Evolutionary conservation across 2,888 invertebrate genomes (phyloP).

Genomic region (Protonemura montana): DNA sequence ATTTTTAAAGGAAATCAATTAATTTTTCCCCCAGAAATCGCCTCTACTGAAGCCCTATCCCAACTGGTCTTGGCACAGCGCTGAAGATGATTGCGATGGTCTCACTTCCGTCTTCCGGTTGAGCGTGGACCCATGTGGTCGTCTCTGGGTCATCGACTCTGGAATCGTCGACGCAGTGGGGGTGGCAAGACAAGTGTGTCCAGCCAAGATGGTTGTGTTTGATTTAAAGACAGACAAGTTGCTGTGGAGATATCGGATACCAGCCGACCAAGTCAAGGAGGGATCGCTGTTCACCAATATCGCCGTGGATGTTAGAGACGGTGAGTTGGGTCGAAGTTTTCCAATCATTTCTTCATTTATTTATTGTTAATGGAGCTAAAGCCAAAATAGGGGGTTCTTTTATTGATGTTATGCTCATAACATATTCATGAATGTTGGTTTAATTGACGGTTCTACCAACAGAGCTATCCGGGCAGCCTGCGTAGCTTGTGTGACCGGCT

Average conservation of each 20-base stretch:
- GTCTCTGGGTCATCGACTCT: slow-evolving; percentile 83
- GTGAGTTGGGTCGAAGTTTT: slow-evolving; percentile 55
- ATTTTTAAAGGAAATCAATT: too few relatives aligned
- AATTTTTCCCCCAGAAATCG: slow-evolving; percentile 53
- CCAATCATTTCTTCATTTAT: too few relatives aligned
- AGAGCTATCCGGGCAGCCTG: too few relatives aligned
- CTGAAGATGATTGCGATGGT: slow-evolving; percentile 63
- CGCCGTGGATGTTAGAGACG: slow-evolving; percentile 73
- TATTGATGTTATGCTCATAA: too few relatives aligned
- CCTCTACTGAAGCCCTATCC: slow-evolving; percentile 71
- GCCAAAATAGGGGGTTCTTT: too few relatives aligned
- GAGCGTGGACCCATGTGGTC: slow-evolving; percentile 75
- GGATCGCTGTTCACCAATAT: slow-evolving; percentile 79
- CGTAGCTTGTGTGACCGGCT: too few relatives aligned
- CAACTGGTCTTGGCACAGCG: slow-evolving; percentile 68
- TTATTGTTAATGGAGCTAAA: too few relatives aligned
- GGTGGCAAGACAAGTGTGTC: slow-evolving; percentile 51
- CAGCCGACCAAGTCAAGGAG: slow-evolving; percentile 59
- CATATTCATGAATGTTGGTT: too few relatives aligned
- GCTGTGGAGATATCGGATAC: slow-evolving; percentile 68
- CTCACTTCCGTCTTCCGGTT: slow-evolving; percentile 81
- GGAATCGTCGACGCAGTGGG: slow-evolving; percentile 73
- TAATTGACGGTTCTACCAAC: too few relatives aligned
- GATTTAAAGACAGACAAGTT: slow-evolving; percentile 75
- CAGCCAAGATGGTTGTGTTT: slow-evolving; percentile 74